A percentile compares a stretch with the other conserved stretches of the same genome.
phyloP scores from a whole-genome alignment of 2,113 vertebrate species.

The Grantiella picta region DNA sequence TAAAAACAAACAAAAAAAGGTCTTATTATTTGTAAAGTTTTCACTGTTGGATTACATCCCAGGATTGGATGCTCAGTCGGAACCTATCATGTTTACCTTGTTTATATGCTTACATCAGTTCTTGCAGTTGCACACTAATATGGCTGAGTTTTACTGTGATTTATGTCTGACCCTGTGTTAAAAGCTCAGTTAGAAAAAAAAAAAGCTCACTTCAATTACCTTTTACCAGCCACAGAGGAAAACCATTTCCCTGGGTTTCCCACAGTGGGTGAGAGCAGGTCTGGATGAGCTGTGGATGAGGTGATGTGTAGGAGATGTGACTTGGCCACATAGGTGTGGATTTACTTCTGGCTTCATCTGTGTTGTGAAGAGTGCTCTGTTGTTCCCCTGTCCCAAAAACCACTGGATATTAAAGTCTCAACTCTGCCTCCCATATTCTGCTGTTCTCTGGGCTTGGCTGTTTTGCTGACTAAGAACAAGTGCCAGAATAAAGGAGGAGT shows the following conservation, averaged over 20 bases:
- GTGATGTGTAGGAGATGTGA: background rate
- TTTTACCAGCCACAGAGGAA: background rate
- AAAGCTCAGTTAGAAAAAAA: background rate
- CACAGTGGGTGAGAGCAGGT: background rate
- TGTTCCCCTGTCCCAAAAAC: background rate
- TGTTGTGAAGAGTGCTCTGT: background rate
- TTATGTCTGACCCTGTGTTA: background rate
- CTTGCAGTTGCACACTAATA: background rate
- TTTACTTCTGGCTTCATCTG: background rate
- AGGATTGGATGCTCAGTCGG: background rate
- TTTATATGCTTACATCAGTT: background rate
- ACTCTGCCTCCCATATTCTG: background rate
- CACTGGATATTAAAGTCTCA: background rate
- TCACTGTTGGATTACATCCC: background rate
- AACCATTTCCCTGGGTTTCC: background rate
- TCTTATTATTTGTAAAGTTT: background rate
- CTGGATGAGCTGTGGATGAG: background rate
- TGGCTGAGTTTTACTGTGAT: background rate
- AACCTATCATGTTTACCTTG: rapidly evolving
- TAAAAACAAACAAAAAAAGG: background rate
- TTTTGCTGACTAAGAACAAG: background rate
- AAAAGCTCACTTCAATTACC: background rate
- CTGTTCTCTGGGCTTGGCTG: background rate
- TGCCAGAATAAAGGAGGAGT: background rate
- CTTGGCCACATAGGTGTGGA: background rate